Conservation (phyloP, 1,140 invertebrate genomes). For the Choristoneura fumiferana region DNA sequence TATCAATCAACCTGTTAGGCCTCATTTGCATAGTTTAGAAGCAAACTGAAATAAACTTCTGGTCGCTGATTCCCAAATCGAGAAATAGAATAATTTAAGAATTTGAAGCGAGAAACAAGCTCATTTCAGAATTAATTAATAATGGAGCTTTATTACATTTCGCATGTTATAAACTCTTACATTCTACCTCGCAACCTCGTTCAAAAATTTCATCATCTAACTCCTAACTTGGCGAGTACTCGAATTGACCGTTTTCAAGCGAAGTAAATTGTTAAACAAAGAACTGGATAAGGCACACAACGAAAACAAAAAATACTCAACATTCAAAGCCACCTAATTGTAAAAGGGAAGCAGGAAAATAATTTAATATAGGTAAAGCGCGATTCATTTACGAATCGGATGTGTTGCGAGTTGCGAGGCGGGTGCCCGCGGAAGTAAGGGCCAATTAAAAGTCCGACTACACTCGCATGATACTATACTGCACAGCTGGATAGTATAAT, state of each 20-base stretch:
- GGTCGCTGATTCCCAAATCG: too few species aligned
- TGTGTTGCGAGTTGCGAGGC: conserved; percentile 11
- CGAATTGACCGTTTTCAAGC: not conserved
- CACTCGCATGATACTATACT: conserved; percentile 1
- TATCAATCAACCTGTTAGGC: conserved; percentile 6
- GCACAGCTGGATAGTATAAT: conserved; percentile 9
- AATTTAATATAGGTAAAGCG: conserved; percentile 10
- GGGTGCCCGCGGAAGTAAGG: conserved; percentile 9
- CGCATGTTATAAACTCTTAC: too few species aligned
- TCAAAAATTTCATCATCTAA: not conserved
- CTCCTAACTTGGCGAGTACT: not conserved
- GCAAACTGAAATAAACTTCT: not conserved
- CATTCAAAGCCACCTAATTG: not conserved
- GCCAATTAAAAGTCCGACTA: conserved; percentile 16
- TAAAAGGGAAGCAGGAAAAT: conserved; percentile 14
- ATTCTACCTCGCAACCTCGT: too few species aligned
- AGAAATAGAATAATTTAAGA: too few species aligned
- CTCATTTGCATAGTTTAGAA: conserved; percentile 13
- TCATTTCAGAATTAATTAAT: too few species aligned
- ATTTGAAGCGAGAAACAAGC: too few species aligned
- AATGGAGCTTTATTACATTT: too few species aligned
- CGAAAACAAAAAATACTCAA: conserved; percentile 1
- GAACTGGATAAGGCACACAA: not conserved
- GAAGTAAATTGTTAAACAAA: not conserved
- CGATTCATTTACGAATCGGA: conserved; percentile 13